phyloP scores from a whole-genome alignment of 2,888 invertebrate species.

The Lithodes maja region DNA sequence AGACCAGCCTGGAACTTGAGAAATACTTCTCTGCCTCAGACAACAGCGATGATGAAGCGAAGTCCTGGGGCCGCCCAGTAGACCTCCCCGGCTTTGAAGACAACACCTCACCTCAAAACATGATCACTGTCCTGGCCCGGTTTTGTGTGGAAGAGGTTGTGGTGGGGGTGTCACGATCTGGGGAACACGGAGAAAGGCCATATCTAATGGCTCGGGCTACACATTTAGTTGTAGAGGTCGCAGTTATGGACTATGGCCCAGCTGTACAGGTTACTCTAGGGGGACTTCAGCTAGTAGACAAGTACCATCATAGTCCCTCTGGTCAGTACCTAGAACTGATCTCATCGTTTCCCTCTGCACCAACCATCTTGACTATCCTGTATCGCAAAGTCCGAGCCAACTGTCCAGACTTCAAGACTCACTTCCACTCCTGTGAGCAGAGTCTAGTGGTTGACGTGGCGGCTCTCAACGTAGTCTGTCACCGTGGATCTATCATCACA shows the following conservation, averaged over 20 bases:
- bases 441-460: constrained; percentile 84
- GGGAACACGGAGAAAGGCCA: constrained; percentile 81
- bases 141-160: constrained; percentile 84
- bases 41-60: constrained; percentile 83
- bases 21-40: constrained; percentile 79
- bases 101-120: constrained; percentile 86
- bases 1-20: constrained; percentile 72
- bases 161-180: constrained; percentile 81
- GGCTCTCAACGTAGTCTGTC: constrained; percentile 80
- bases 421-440: constrained; percentile 87
- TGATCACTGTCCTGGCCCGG: constrained; percentile 82
- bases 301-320: constrained; percentile 83
- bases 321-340: constrained; percentile 86
- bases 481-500: constrained; percentile 83
- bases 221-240: constrained; percentile 82
- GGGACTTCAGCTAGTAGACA: constrained; percentile 82
- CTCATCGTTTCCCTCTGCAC: constrained; percentile 76
- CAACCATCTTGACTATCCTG: constrained; percentile 80
- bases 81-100: constrained; percentile 89
- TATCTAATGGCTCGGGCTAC: constrained; percentile 84
- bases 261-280: constrained; percentile 84
- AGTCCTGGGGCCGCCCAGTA: constrained; percentile 84
- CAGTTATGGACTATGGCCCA: constrained; percentile 86
- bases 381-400: constrained; percentile 87
- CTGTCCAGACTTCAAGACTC: constrained; percentile 87